These are phyloP conservation scores for Thera obeliscata DNA, from an alignment of 2,888 invertebrate genomes.

Conservation along the genomic window DNA sequence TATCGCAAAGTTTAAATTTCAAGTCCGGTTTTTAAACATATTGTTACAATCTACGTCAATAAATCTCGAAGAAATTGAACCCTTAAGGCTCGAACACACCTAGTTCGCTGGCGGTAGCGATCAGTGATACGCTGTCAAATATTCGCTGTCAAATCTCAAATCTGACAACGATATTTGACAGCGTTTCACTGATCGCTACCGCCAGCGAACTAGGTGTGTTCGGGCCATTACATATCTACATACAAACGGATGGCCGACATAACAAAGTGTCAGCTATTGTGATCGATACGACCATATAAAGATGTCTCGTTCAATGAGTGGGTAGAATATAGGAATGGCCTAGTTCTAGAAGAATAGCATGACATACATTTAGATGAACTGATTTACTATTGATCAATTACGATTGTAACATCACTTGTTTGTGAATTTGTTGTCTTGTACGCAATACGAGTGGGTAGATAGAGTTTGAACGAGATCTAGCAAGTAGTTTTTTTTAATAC, in stretches of 20 bases:
- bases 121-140: no score
- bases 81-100: no score
- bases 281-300: slow-evolving; percentile 20
- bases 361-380: slow-evolving; percentile 13
- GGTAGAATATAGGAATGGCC: slow-evolving; percentile 23
- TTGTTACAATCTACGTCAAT: slow-evolving; percentile 4
- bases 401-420: slow-evolving; percentile 3
- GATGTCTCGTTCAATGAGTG: slow-evolving; percentile 22
- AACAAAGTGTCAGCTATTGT: slow-evolving; percentile 30
- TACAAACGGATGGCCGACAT: slow-evolving; percentile 29
- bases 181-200: no score
- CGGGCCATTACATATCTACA: no score
- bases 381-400: slow-evolving; percentile 23
- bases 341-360: slow-evolving; percentile 24
- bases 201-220: no score
- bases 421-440: neutral
- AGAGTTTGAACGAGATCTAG: no score
- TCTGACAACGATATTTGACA: no score
- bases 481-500: no score
- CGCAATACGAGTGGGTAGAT: neutral
- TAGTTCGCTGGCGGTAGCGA: no score
- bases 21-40: no score
- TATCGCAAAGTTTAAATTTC: no score
- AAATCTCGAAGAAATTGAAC: slow-evolving; percentile 1
- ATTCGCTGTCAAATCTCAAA: no score